Conservation (phyloP, 2,888 invertebrate species). For the Exocentrus adspersus region DNA sequence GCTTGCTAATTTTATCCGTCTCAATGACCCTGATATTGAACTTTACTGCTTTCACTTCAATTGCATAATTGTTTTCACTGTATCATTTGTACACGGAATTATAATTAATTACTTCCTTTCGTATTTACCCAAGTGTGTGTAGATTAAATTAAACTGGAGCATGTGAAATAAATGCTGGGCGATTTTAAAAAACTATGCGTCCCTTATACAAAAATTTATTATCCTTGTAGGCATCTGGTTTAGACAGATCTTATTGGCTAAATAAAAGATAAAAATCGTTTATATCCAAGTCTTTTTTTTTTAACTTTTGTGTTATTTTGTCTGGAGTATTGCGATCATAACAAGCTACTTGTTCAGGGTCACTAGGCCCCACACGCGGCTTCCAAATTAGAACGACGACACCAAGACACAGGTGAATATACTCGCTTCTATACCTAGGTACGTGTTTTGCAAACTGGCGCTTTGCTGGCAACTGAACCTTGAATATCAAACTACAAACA, state of each 20-base stretch:
- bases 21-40: not conserved
- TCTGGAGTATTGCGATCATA: too few relatives aligned
- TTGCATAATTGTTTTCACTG: not conserved
- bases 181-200: too few relatives aligned
- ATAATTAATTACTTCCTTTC: not conserved
- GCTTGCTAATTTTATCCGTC: not conserved
- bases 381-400: not conserved
- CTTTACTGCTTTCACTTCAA: not conserved
- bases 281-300: too few relatives aligned
- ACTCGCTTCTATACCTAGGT: not conserved
- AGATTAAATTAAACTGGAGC: too few relatives aligned
- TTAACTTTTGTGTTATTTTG: too few relatives aligned
- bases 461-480: not conserved
- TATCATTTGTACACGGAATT: not conserved
- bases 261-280: too few relatives aligned
- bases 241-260: too few relatives aligned
- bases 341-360: not conserved
- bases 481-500: too few relatives aligned
- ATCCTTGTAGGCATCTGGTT: too few relatives aligned
- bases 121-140: too few relatives aligned
- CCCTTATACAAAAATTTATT: too few relatives aligned
- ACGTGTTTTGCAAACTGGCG: not conserved
- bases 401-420: not conserved
- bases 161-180: too few relatives aligned
- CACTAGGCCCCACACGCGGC: not conserved